These are phyloP conservation scores for Cromileptes altivelis DNA, from an alignment of 2,113 vertebrate genomes.

Conservation along the genomic window DNA sequence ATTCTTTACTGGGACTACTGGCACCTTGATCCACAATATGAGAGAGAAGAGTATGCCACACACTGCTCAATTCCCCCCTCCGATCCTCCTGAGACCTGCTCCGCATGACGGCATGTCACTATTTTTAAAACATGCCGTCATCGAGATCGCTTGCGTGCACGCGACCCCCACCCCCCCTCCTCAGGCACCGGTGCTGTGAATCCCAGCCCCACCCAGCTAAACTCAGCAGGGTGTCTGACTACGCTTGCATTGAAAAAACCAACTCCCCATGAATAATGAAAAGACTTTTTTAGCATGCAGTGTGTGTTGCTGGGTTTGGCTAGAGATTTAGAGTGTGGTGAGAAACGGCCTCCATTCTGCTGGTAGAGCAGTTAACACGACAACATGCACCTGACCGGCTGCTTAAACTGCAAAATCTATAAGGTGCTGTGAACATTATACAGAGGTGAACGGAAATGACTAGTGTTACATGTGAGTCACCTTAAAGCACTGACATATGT, in stretches of 20 bases:
- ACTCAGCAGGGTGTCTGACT: constrained; percentile 59
- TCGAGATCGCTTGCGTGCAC: constrained; percentile 46
- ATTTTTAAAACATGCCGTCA: constrained; percentile 83
- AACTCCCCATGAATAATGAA: constrained; percentile 78
- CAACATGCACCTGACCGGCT: constrained; percentile 43
- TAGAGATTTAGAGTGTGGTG: constrained; percentile 31
- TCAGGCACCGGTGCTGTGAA: constrained; percentile 16
- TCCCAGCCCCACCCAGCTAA: constrained; percentile 51
- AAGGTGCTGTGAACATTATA: constrained; percentile 21
- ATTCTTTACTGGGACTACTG: constrained; percentile 69
- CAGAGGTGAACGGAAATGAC: constrained; percentile 32
- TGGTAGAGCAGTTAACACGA: constrained; percentile 31
- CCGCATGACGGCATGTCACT: constrained; percentile 74
- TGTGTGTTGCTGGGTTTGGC: constrained; percentile 26
- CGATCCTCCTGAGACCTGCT: constrained; percentile 53
- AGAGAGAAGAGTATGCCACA: constrained; percentile 42
- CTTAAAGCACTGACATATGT: neutral
- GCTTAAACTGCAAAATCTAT: constrained; percentile 48
- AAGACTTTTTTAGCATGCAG: constrained; percentile 62
- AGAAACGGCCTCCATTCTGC: constrained; percentile 25
- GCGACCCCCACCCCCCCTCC: constrained; percentile 7
- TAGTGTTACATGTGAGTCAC: constrained; percentile 11
- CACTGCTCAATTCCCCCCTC: constrained; percentile 30
- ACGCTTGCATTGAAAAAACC: constrained; percentile 36
- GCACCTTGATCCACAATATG: constrained; percentile 66